A percentile compares a stretch with the other conserved stretches of the same genome.
Evolutionary conservation across 2,797 vertebrate genomes (phyloP).

Genomic region (Anguilla marmorata): DNA sequence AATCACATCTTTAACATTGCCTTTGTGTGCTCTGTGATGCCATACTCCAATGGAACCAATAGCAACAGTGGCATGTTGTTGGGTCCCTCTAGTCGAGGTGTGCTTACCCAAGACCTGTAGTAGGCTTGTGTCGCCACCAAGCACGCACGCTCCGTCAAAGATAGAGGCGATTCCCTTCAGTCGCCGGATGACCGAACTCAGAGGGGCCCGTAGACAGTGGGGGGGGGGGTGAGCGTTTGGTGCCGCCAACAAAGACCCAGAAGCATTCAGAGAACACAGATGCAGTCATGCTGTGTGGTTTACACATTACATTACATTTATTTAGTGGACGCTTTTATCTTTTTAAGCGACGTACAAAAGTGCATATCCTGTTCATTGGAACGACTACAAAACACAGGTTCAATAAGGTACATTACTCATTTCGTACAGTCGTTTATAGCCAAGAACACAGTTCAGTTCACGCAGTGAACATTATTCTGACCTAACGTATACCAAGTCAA

Average conservation of each 20-base stretch:
- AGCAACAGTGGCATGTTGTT: background rate
- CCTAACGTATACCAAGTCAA: too few relatives aligned
- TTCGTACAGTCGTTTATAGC: too few relatives aligned
- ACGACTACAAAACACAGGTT: too few relatives aligned
- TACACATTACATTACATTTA: background rate
- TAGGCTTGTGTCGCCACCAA: background rate
- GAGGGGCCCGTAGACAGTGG: background rate
- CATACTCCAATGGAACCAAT: background rate
- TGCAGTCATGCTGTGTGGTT: background rate
- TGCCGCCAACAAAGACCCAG: background rate
- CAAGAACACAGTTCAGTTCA: too few relatives aligned
- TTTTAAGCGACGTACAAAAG: too few relatives aligned
- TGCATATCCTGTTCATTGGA: too few relatives aligned
- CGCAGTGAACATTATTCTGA: too few relatives aligned
- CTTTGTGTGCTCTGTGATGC: background rate
- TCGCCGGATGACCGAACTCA: background rate
- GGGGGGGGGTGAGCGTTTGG: background rate
- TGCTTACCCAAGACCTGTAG: background rate
- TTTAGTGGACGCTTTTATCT: too few relatives aligned
- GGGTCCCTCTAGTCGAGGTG: background rate
- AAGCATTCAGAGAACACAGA: background rate
- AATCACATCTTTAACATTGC: constrained; percentile 31
- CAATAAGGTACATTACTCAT: too few relatives aligned
- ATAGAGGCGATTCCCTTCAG: background rate
- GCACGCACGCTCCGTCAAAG: background rate